Conservation (phyloP, 2,888 invertebrate genomes). For the Spilosoma lubricipeda region DNA sequence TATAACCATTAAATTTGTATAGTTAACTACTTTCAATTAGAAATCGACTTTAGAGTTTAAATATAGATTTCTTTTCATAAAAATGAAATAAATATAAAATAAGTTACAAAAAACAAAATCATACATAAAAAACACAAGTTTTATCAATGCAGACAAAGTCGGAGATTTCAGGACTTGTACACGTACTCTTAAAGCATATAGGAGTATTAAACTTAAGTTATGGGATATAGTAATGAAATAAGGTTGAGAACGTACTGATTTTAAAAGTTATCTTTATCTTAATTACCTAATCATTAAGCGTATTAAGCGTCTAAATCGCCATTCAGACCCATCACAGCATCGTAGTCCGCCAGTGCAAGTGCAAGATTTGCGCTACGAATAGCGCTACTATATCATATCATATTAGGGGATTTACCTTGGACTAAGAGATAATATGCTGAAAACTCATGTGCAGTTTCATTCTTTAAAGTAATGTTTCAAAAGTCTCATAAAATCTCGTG, state of each 20-base stretch:
- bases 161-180: no score
- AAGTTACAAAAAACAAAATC: no score
- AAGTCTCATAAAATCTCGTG: no score
- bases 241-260: neutral
- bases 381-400: neutral
- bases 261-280: neutral
- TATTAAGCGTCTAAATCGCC: neutral
- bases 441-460: no score
- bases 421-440: no score
- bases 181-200: no score
- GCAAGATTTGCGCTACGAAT: neutral
- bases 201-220: no score
- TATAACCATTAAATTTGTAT: neutral
- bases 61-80: no score
- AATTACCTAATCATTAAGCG: neutral
- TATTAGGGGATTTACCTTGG: neutral
- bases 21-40: neutral
- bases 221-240: neutral
- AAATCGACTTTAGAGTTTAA: neutral
- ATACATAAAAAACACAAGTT: no score
- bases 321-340: neutral
- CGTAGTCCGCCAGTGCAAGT: neutral
- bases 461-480: no score
- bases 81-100: no score
- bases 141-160: no score